Evolutionary conservation across 2,888 invertebrate genomes (phyloP).

Genomic region (Antheraea assamensis): DNA sequence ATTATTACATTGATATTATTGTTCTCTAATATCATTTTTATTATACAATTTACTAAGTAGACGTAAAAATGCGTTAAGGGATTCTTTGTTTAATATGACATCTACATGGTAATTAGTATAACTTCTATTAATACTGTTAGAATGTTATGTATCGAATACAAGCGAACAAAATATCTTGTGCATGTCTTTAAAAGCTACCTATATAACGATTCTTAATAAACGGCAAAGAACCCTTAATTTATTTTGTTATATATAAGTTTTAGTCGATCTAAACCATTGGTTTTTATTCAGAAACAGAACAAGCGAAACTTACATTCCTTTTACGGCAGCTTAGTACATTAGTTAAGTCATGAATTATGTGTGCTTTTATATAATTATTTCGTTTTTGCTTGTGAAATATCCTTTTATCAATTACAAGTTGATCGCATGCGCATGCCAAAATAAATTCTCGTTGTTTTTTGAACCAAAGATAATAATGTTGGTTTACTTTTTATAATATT

Average conservation of each 20-base stretch:
- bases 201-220: neutral
- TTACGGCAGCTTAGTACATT: neutral
- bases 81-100: neutral
- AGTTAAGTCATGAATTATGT: neutral
- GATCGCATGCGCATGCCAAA: neutral
- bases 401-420: neutral
- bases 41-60: neutral
- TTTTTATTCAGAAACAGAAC: neutral
- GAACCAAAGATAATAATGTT: neutral
- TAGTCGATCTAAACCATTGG: neutral
- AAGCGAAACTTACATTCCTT: neutral
- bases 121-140: neutral
- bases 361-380: neutral
- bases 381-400: neutral
- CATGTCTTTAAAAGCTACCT: neutral
- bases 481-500: neutral
- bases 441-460: neutral
- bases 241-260: neutral
- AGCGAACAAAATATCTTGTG: neutral
- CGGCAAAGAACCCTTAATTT: neutral
- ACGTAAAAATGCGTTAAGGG: neutral
- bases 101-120: neutral
- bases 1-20: neutral
- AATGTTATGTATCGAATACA: neutral
- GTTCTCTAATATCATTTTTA: neutral